phyloP scores from a whole-genome alignment of 2,888 invertebrate genomes.

The Pinctada fucata region DNA sequence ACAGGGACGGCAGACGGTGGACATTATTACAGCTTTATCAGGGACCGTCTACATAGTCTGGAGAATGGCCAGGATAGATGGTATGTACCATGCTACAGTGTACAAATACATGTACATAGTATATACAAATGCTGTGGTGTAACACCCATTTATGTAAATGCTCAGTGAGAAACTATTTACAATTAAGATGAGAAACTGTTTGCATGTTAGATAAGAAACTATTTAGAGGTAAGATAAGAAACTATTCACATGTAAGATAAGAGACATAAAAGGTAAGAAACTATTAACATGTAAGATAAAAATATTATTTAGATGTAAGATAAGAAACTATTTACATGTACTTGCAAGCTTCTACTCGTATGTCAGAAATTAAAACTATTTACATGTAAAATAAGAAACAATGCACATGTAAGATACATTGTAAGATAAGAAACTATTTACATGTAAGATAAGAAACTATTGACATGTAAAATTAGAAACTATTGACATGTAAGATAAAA shows the following conservation, averaged over 20 bases:
- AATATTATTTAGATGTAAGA: neutral
- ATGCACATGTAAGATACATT: neutral
- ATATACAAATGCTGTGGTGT: no score
- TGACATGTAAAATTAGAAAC: neutral
- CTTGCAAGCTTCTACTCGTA: neutral
- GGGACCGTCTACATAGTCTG: slow-evolving; percentile 83
- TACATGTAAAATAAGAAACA: neutral
- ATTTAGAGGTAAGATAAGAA: neutral
- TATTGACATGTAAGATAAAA: no score
- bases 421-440: neutral
- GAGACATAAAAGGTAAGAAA: no score
- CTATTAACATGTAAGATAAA: no score
- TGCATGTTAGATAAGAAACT: neutral
- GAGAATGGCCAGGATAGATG: slow-evolving; percentile 88
- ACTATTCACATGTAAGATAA: no score
- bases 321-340: no score
- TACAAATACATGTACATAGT: no score
- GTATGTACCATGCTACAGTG: slow-evolving; percentile 74
- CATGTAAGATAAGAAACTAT: neutral
- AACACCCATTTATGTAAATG: no score
- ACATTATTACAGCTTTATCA: slow-evolving; percentile 95
- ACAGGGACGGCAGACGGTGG: slow-evolving; percentile 99
- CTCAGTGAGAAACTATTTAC: no score
- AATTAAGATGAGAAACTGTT: neutral
- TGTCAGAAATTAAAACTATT: neutral